phyloP scores from a whole-genome alignment of 2,797 vertebrate genomes.

The Darevskia nairensis region DNA sequence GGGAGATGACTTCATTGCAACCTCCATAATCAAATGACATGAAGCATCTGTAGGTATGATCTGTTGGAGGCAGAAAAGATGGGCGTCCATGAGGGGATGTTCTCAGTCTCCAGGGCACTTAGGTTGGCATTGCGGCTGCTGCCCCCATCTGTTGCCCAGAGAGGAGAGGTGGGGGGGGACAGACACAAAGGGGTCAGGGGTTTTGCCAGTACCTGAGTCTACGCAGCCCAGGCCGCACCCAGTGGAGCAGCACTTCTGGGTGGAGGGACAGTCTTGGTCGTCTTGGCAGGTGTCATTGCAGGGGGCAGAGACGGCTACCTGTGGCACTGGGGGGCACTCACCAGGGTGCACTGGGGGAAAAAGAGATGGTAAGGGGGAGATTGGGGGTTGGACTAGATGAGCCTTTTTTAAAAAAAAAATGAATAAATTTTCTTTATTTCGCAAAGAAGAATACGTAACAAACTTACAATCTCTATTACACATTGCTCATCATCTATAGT shows the following conservation, averaged over 20 bases:
- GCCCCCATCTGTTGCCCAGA: too few relatives aligned
- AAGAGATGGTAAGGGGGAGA: background rate
- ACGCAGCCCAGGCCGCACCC: constrained; percentile 1
- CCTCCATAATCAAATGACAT: too few relatives aligned
- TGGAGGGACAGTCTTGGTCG: background rate
- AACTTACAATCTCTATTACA: too few relatives aligned
- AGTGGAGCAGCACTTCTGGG: constrained; percentile 27
- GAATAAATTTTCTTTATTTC: too few relatives aligned
- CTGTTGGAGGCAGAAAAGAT: background rate
- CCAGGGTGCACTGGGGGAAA: constrained; percentile 11
- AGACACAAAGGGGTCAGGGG: background rate
- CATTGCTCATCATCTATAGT: too few relatives aligned
- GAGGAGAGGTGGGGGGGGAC: background rate
- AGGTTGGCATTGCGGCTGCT: too few relatives aligned
- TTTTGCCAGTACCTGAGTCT: background rate
- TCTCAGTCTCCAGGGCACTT: too few relatives aligned
- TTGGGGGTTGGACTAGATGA: background rate
- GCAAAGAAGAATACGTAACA: too few relatives aligned
- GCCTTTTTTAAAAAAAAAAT: too few relatives aligned
- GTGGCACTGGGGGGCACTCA: background rate
- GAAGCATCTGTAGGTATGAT: background rate
- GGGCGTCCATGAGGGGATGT: too few relatives aligned
- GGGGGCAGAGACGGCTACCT: background rate
- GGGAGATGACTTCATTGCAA: too few relatives aligned
- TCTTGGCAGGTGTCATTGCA: background rate